These are phyloP conservation scores for Aphaenogaster rudis DNA, from an alignment of 1,140 invertebrate species.

Conservation along the genomic window DNA sequence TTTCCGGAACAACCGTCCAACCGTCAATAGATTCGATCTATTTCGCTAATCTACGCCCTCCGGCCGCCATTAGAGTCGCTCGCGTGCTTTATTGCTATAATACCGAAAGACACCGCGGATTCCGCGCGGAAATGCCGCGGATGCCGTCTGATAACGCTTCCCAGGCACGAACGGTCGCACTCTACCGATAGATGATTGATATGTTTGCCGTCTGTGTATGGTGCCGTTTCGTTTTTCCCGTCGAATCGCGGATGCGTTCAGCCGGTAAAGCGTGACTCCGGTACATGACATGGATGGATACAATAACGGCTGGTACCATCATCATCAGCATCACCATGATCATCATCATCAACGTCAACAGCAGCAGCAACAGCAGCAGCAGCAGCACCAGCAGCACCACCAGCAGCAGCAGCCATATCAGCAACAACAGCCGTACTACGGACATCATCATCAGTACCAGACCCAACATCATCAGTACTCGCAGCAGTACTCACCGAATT, in stretches of 20 bases:
- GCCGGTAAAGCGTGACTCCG: slow-evolving; percentile 68
- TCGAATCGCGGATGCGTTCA: slow-evolving; percentile 62
- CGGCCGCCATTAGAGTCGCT: slow-evolving; percentile 36
- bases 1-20: slow-evolving; percentile 26
- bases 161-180: slow-evolving; percentile 61
- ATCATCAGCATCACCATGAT: slow-evolving; percentile 81
- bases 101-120: slow-evolving; percentile 58
- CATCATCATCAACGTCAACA: slow-evolving; percentile 74
- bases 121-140: slow-evolving; percentile 52
- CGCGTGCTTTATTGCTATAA: slow-evolving; percentile 56
- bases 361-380: slow-evolving; percentile 61
- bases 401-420: slow-evolving; percentile 72
- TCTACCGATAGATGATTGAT: slow-evolving; percentile 77
- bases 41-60: slow-evolving; percentile 40
- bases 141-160: slow-evolving; percentile 35
- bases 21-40: slow-evolving; percentile 34
- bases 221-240: slow-evolving; percentile 66
- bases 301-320: slow-evolving; percentile 85
- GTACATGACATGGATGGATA: slow-evolving; percentile 85
- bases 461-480: slow-evolving; percentile 81
- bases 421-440: slow-evolving; percentile 70
- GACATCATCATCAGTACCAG: slow-evolving; percentile 70
- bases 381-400: slow-evolving; percentile 72
- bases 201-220: slow-evolving; percentile 74
- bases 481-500: slow-evolving; percentile 84